phyloP scores from a whole-genome alignment of 2,797 vertebrate genomes.

The Synanceia verrucosa region DNA sequence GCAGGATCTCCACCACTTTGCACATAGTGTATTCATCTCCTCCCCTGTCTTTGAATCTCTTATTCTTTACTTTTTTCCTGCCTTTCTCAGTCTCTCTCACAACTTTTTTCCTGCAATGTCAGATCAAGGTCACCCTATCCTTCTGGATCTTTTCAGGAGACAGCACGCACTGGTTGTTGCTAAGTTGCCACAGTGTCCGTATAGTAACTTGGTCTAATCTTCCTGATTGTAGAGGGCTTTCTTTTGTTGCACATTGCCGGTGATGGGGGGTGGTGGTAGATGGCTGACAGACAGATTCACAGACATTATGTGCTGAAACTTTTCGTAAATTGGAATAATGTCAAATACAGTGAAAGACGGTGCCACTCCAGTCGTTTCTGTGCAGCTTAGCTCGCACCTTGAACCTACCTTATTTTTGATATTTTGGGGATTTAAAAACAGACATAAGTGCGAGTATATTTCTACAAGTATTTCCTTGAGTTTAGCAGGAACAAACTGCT shows the following conservation, averaged over 20 bases:
- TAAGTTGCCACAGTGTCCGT: constrained; percentile 27
- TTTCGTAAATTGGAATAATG: neutral
- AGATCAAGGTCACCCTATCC: constrained; percentile 68
- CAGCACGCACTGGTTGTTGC: constrained; percentile 35
- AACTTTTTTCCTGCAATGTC: constrained; percentile 57
- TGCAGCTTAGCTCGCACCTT: neutral
- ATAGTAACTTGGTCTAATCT: constrained; percentile 27
- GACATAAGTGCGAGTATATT: neutral
- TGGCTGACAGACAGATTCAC: constrained; percentile 15
- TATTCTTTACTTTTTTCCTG: constrained; percentile 3
- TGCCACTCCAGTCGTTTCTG: neutral
- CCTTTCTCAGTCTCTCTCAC: constrained; percentile 24
- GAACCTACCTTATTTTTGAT: neutral
- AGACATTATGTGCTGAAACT: constrained; percentile 6
- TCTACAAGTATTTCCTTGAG: neutral
- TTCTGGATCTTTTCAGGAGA: constrained; percentile 30
- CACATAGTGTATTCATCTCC: constrained; percentile 14
- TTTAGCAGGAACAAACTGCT: neutral
- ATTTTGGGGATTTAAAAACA: neutral
- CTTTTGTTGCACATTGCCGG: neutral
- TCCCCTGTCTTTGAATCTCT: constrained; percentile 9
- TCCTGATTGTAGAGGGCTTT: constrained; percentile 14
- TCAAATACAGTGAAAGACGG: constrained; percentile 6
- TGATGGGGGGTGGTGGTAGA: neutral
- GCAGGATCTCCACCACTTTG: constrained; percentile 35